Conservation (phyloP, 2,113 vertebrate genomes). For the Scytalopus superciliaris region DNA sequence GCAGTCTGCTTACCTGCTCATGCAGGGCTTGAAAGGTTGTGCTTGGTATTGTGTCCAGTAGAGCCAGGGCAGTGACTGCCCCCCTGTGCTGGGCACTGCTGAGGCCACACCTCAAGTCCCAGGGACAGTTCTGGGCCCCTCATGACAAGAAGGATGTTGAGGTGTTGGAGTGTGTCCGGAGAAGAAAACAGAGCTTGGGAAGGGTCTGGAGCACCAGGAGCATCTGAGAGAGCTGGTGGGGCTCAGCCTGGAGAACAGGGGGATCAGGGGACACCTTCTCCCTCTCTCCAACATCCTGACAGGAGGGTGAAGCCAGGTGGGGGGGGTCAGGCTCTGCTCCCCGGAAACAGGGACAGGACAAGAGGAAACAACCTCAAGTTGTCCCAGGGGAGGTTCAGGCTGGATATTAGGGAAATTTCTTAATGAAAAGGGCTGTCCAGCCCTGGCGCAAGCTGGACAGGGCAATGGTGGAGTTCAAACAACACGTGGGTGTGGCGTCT, state of each 20-base stretch:
- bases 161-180: rapidly evolving
- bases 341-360: not conserved
- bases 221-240: not conserved
- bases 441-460: not conserved
- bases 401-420: not conserved
- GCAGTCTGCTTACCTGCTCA: not conserved
- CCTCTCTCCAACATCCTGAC: not conserved
- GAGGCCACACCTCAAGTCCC: not conserved
- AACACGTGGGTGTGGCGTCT: not conserved
- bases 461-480: not conserved
- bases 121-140: not conserved
- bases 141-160: not conserved
- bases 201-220: not conserved
- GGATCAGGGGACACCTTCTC: not conserved
- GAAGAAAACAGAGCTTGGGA: not conserved
- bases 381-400: not conserved
- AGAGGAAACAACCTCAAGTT: not conserved
- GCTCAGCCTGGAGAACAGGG: not conserved
- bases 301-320: not conserved
- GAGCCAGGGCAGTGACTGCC: not conserved
- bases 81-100: not conserved
- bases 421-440: not conserved
- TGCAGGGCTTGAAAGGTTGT: not conserved
- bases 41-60: not conserved
- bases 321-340: rapidly evolving